Conservation (phyloP, 2,113 vertebrate species). For the Gambusia holbrooki region DNA sequence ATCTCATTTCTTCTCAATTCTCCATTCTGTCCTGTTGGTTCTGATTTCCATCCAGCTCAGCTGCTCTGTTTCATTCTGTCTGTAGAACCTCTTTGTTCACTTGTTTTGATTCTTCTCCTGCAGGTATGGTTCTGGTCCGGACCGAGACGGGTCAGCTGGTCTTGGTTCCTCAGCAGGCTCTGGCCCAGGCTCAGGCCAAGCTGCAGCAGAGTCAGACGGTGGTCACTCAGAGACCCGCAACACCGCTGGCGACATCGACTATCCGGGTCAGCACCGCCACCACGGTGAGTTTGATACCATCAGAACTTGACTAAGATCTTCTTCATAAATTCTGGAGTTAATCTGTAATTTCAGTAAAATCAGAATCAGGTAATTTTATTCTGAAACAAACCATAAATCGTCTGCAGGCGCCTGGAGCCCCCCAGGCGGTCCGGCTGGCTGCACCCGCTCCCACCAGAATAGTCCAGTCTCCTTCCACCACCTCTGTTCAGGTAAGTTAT, state of each 20-base stretch:
- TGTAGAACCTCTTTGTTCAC: too few species aligned
- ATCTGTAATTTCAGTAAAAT: background rate
- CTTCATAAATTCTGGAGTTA: background rate
- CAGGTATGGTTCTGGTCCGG: slow-evolving; percentile 88
- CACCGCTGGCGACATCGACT: slow-evolving; percentile 77
- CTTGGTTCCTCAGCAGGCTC: slow-evolving; percentile 87
- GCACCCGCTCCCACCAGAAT: slow-evolving; percentile 78
- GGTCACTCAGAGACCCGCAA: slow-evolving; percentile 77
- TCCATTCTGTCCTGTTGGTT: background rate
- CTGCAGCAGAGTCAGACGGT: slow-evolving; percentile 76
- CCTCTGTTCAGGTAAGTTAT: slow-evolving; percentile 52
- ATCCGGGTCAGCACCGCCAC: slow-evolving; percentile 80
- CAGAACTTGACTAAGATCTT: background rate
- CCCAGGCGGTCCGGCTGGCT: slow-evolving; percentile 74
- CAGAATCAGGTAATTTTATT: too few species aligned
- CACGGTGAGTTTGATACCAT: slow-evolving; percentile 71
- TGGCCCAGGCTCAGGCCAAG: slow-evolving; percentile 85
- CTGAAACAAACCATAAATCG: background rate
- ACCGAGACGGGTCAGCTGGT: slow-evolving; percentile 87
- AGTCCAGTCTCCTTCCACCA: slow-evolving; percentile 70
- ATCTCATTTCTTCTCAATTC: too few species aligned
- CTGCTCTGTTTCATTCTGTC: too few species aligned
- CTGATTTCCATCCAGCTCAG: too few species aligned
- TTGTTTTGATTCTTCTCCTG: background rate
- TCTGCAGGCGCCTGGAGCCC: slow-evolving; percentile 64